These are phyloP conservation scores for Hololepta plana DNA, from an alignment of 2,888 invertebrate species.

Conservation along the genomic window DNA sequence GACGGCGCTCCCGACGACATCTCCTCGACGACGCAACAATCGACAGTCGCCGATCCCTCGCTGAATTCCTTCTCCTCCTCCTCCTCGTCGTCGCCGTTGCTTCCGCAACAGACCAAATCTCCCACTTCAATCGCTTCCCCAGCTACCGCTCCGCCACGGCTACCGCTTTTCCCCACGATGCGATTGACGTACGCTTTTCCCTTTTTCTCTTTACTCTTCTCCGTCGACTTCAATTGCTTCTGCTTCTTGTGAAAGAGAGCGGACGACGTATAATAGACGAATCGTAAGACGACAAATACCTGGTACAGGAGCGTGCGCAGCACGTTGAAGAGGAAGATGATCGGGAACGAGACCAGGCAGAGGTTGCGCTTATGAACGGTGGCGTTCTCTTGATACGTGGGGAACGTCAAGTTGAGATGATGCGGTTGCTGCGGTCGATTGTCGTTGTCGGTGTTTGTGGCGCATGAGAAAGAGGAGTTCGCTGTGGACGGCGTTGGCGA, in stretches of 20 bases:
- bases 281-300: slow-evolving; percentile 70
- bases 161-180: slow-evolving; percentile 13
- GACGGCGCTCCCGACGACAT: slow-evolving; percentile 30
- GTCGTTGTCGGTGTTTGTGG: too few species aligned
- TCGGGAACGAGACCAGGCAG: slow-evolving; percentile 74
- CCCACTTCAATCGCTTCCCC: slow-evolving; percentile 10
- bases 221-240: too few species aligned
- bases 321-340: slow-evolving; percentile 72
- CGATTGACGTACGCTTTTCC: slow-evolving; percentile 23
- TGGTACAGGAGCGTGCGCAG: slow-evolving; percentile 69
- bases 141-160: slow-evolving; percentile 11
- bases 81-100: slow-evolving; percentile 7
- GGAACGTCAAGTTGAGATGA: slow-evolving; percentile 38
- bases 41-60: slow-evolving; percentile 13
- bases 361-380: slow-evolving; percentile 78
- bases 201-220: too few species aligned
- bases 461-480: too few species aligned
- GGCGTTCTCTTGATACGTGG: slow-evolving; percentile 37
- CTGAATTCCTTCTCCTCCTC: slow-evolving; percentile 11
- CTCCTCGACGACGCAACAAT: slow-evolving; percentile 22
- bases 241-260: slow-evolving; percentile 50
- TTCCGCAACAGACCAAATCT: slow-evolving; percentile 6
- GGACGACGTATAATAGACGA: slow-evolving; percentile 66
- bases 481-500: too few species aligned
- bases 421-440: too few species aligned